Percentiles rank a stretch among this genome's conserved stretches.
These are phyloP conservation scores for Porites cylindrica DNA, from an alignment of 92 coral and sea anemone species.

Conservation along the genomic window DNA sequence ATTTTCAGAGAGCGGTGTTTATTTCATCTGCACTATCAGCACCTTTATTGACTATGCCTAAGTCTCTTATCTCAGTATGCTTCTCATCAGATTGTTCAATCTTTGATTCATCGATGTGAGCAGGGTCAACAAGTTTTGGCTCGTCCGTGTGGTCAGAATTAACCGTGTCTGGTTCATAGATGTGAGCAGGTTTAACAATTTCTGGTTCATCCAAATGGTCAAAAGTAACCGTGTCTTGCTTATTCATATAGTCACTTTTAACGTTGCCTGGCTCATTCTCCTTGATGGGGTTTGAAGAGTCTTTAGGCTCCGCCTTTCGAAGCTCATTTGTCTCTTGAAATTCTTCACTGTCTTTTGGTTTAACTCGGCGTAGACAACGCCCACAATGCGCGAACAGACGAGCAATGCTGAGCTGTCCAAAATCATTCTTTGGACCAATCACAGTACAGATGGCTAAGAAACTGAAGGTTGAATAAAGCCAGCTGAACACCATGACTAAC, in stretches of 20 bases:
- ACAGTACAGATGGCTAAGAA: conserved; percentile 88
- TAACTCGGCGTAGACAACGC: conserved; percentile 8
- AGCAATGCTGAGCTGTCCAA: conserved; percentile 86
- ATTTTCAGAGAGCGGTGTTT: not conserved
- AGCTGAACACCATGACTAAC: conserved; percentile 93
- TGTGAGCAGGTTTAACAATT: not conserved
- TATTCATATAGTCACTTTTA: not conserved
- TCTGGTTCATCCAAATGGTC: not conserved
- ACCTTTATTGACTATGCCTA: not conserved
- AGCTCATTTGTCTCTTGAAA: not conserved
- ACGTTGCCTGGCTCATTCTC: not conserved
- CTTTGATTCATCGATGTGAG: not conserved
- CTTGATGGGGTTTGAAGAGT: not conserved
- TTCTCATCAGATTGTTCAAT: not conserved
- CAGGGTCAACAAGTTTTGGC: not conserved
- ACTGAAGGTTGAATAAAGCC: conserved; percentile 91
- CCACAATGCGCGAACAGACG: conserved; percentile 4
- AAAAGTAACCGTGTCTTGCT: not conserved
- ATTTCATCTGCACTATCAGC: not conserved
- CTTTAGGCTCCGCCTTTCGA: not conserved
- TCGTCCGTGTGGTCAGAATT: not conserved
- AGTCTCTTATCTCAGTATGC: not conserved
- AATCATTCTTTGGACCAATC: conserved; percentile 86
- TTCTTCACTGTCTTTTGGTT: not conserved
- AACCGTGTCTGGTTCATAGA: not conserved